Conservation (phyloP, 1,140 invertebrate genomes). For the Anastrepha ludens region DNA sequence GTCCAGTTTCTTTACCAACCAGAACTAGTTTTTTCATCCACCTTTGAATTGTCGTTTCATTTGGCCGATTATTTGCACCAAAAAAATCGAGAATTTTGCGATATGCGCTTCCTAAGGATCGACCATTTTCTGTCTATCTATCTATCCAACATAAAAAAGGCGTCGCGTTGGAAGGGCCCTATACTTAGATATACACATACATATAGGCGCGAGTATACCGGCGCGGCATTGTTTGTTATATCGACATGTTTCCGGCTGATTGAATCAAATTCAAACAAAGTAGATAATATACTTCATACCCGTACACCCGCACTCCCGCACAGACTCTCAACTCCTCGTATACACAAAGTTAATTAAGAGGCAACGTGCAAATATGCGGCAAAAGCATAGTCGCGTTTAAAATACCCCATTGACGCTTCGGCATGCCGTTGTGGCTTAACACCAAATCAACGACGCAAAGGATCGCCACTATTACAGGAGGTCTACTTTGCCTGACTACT, state of each 20-base stretch:
- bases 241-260: conserved; percentile 8
- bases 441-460: not conserved
- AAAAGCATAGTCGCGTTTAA: conserved; percentile 29
- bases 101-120: no score
- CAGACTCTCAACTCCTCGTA: not conserved
- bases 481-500: no score
- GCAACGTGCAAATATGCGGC: conserved; percentile 47
- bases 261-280: conserved; percentile 46
- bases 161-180: no score
- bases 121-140: no score
- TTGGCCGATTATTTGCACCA: no score
- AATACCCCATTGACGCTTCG: not conserved
- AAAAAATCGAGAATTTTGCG: no score
- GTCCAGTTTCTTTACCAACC: no score
- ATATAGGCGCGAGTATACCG: not conserved
- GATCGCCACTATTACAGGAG: not conserved
- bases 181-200: no score
- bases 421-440: not conserved
- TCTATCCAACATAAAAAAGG: no score
- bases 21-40: no score
- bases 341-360: conserved; percentile 51
- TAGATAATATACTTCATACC: not conserved
- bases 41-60: no score
- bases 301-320: not conserved
- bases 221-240: not conserved